Evolutionary conservation across 2,113 vertebrate species (phyloP).

Genomic region (Cinclus mexicanus): DNA sequence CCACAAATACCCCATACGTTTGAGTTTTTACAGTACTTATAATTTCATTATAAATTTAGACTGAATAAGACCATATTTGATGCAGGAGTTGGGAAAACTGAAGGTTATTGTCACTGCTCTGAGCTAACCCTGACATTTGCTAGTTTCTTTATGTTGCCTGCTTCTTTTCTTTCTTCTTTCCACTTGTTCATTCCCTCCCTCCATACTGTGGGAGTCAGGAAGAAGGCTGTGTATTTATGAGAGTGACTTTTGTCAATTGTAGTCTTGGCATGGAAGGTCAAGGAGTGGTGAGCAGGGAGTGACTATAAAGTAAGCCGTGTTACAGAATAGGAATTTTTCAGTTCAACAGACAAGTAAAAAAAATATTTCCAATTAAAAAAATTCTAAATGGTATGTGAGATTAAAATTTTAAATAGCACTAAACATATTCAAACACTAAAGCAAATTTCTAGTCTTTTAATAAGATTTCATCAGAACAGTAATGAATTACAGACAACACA

Average conservation of each 20-base stretch:
- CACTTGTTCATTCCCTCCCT: neutral
- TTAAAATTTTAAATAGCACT: neutral
- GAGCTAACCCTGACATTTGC: neutral
- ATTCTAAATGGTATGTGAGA: neutral
- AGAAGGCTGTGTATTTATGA: neutral
- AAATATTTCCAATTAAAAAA: neutral
- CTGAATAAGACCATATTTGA: neutral
- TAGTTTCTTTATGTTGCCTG: neutral
- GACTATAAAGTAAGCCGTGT: neutral
- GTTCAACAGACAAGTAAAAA: neutral
- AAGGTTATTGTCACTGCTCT: neutral
- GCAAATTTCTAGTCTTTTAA: neutral
- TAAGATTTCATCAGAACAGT: neutral
- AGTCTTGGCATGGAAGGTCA: neutral
- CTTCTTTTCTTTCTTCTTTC: neutral
- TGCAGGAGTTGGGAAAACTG: neutral
- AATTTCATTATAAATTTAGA: neutral
- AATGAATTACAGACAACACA: neutral
- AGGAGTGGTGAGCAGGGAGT: accelerated
- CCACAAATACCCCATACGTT: accelerated
- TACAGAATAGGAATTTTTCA: neutral
- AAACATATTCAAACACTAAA: neutral
- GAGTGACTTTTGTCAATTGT: neutral
- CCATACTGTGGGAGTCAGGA: neutral
- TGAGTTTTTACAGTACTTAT: neutral